A percentile compares a stretch with the other conserved stretches of the same genome.
Conservation (phyloP, 2,797 vertebrate species). For the Poecilia wingei region DNA sequence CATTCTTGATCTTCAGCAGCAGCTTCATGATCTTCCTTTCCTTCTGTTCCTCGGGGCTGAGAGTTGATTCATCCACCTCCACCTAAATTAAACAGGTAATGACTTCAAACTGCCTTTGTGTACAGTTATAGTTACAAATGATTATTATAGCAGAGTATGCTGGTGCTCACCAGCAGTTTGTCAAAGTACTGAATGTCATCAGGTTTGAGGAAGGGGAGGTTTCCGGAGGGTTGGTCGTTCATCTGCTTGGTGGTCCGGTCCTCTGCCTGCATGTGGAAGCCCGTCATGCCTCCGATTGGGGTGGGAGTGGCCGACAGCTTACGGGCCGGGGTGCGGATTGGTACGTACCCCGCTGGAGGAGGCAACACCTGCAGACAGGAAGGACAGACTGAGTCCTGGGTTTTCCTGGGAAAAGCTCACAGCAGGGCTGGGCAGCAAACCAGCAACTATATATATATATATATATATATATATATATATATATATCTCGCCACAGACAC, state of each 20-base stretch:
- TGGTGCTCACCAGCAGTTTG: constrained; percentile 91
- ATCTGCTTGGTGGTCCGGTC: constrained; percentile 95
- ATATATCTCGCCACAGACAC: no score
- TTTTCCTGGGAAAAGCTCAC: not conserved
- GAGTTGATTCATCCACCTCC: constrained; percentile 97
- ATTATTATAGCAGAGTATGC: not conserved
- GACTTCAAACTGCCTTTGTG: not conserved
- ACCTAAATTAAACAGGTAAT: constrained; percentile 78
- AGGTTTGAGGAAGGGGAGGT: constrained; percentile 97
- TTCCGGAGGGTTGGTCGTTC: constrained; percentile 97
- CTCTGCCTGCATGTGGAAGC: constrained; percentile 98
- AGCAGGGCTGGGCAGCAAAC: not conserved
- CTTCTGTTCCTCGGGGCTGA: constrained; percentile 98
- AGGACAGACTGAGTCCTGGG: not conserved
- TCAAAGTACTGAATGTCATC: constrained; percentile 99
- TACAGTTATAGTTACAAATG: not conserved
- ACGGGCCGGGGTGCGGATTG: constrained; percentile 96
- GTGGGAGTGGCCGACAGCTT: constrained; percentile 97
- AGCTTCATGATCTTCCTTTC: constrained; percentile 99
- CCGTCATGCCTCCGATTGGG: constrained; percentile 96
- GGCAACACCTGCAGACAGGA: constrained; percentile 87
- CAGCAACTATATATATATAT: no score
- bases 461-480: no score
- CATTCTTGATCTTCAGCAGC: constrained; percentile 98
- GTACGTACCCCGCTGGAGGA: constrained; percentile 96